Evolutionary conservation across 2,888 invertebrate species (phyloP), one percentile per base, ranked within the genome.

Genomic region (Sclerodermus sp.): DNA sequence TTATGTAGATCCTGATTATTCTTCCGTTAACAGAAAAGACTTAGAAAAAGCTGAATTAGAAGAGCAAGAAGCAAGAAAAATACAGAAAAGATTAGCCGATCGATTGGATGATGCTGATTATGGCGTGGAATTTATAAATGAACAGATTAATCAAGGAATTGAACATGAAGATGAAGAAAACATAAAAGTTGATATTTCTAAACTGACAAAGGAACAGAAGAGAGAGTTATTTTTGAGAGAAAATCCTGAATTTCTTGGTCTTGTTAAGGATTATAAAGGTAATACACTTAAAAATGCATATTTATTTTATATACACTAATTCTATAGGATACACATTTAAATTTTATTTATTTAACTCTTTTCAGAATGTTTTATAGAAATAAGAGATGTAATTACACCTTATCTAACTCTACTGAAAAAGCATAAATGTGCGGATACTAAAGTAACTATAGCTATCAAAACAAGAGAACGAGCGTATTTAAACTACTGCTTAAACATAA

Each of bases 1-100:
- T 80, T 93, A 90, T 78, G 87, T 93, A 13, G 95, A 95, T 81
- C 85, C 88, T 66, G 93, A 94, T 78, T 92, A 89, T 81, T 85
- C 88, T 40, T 87, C 64, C 2, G 47, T 65, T 10, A 72, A 53
- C 70, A 87, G 85, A 34, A 83, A 83, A 63, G 87, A 89, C 68
- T 87, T 88, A 61, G 87, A 87, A 64, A 81, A 86, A 59, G 92
- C 91, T 4, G 86, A 88, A 55, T 81, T 88, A 53, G 93, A 94
- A 78, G 93, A 92, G 74, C 84, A 89, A 66, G 93, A 93, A 80
- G 93, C 92, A 0, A 85, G 84, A 71, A 86, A 84, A 58, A 88
- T 93, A 50, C 93, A 94, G 70, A 84, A 87, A 68, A 83, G 90
- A 62, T 79, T 93, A 14, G 83, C 87, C 2, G 85, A 89, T 69